Conservation (phyloP, 2,888 invertebrate genomes). For the Rugalucina vietnamica region DNA sequence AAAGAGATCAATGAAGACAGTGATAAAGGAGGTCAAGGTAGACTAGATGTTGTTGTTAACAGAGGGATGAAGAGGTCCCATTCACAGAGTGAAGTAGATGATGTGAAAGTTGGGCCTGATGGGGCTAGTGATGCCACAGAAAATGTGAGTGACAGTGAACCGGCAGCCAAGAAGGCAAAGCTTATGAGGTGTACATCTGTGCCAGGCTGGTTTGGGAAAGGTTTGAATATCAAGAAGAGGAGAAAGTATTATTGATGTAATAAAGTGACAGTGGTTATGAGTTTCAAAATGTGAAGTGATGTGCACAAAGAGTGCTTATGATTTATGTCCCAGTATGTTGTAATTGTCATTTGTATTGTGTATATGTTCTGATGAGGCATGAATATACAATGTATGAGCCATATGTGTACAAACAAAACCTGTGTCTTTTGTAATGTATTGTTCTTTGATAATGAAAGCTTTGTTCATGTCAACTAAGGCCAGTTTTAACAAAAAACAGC, state of each 20-base stretch:
- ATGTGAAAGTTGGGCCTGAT: neutral
- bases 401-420: no score
- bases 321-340: neutral
- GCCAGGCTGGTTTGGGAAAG: conserved; percentile 82
- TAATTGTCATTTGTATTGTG: neutral
- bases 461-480: no score
- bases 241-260: conserved; percentile 48
- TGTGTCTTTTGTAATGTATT: no score
- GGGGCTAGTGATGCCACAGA: neutral
- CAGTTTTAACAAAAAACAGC: no score
- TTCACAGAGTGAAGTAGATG: conserved; percentile 43
- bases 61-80: conserved; percentile 31
- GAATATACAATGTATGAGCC: no score
- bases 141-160: conserved; percentile 12
- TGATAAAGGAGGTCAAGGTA: no score
- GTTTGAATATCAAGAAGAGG: conserved; percentile 71
- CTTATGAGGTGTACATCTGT: conserved; percentile 61
- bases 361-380: neutral
- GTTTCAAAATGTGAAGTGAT: no score
- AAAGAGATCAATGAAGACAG: no score
- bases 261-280: neutral
- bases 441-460: no score
- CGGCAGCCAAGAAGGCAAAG: conserved; percentile 55
- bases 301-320: no score
- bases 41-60: no score